Percentiles rank a stretch among this genome's conserved stretches.
Conservation (phyloP, 2,888 invertebrate genomes). For the Xestia xanthographa region DNA sequence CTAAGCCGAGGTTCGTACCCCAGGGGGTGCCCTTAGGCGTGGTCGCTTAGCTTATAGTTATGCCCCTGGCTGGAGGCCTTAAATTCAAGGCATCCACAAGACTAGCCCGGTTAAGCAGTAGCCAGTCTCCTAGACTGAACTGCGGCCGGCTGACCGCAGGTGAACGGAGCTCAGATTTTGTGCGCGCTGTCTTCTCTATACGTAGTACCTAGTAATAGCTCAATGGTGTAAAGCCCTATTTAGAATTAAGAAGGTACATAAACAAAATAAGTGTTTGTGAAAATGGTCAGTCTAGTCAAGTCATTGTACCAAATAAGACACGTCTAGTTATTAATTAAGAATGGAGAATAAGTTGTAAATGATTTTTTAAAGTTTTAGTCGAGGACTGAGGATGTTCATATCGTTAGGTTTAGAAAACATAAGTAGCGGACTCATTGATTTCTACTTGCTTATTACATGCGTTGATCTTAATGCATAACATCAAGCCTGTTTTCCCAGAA, state of each 20-base stretch:
- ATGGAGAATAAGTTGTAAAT: not conserved
- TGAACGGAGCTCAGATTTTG: too few species aligned
- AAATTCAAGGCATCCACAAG: too few species aligned
- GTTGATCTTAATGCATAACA: not conserved
- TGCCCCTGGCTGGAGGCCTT: too few species aligned
- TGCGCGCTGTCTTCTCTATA: too few species aligned
- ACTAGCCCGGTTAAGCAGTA: too few species aligned
- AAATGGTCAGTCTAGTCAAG: constrained; percentile 56
- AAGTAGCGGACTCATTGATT: not conserved
- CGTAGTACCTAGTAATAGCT: too few species aligned
- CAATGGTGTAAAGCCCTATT: not conserved
- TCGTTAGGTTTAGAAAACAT: not conserved
- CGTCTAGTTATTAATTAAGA: constrained; percentile 43
- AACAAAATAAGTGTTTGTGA: constrained; percentile 1
- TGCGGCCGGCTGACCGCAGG: too few species aligned
- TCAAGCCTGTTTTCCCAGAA: not conserved
- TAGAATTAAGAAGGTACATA: not conserved
- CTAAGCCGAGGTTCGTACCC: too few species aligned
- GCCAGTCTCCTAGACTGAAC: too few species aligned
- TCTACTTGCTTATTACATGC: not conserved
- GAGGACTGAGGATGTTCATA: not conserved
- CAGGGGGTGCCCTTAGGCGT: too few species aligned
- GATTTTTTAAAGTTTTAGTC: not conserved
- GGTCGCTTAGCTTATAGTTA: too few species aligned
- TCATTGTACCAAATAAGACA: constrained; percentile 51